Evolutionary conservation across 2,797 vertebrate species (phyloP).

Genomic region (Tiaroga cobitis): DNA sequence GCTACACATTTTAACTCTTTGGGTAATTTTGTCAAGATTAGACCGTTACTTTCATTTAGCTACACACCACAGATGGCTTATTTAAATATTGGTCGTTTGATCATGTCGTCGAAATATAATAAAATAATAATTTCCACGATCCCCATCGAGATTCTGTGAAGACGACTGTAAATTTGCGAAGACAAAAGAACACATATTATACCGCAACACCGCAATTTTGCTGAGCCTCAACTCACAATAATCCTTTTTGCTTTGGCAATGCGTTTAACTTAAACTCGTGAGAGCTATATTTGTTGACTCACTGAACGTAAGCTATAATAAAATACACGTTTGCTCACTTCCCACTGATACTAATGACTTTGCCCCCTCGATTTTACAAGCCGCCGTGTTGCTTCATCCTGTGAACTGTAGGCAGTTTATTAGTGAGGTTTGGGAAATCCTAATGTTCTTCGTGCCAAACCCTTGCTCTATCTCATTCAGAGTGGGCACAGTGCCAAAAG

Average conservation of each 20-base stretch:
- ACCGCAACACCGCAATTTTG: neutral
- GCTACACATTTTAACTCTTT: neutral
- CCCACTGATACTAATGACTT: constrained; percentile 55
- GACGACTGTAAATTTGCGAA: neutral
- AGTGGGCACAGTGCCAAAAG: constrained; percentile 26
- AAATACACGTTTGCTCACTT: constrained; percentile 44
- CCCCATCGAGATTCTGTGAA: neutral
- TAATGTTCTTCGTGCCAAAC: constrained; percentile 52
- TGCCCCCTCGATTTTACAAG: constrained; percentile 58
- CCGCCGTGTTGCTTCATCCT: constrained; percentile 52
- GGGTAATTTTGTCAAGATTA: neutral
- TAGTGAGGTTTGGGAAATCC: constrained; percentile 53
- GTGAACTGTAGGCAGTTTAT: constrained; percentile 58
- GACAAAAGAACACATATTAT: neutral
- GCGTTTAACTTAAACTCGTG: constrained; percentile 7
- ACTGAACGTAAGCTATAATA: constrained; percentile 18
- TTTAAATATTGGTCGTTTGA: neutral
- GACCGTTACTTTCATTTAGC: neutral
- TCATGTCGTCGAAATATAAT: neutral
- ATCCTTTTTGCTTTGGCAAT: constrained; percentile 30
- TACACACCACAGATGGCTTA: neutral
- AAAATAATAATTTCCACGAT: neutral
- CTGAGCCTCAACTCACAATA: neutral
- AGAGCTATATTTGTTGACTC: constrained; percentile 13
- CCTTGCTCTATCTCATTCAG: constrained; percentile 25